These are phyloP conservation scores for Drosophila lacertosa DNA, from an alignment of 1,140 invertebrate species.

Conservation along the genomic window DNA sequence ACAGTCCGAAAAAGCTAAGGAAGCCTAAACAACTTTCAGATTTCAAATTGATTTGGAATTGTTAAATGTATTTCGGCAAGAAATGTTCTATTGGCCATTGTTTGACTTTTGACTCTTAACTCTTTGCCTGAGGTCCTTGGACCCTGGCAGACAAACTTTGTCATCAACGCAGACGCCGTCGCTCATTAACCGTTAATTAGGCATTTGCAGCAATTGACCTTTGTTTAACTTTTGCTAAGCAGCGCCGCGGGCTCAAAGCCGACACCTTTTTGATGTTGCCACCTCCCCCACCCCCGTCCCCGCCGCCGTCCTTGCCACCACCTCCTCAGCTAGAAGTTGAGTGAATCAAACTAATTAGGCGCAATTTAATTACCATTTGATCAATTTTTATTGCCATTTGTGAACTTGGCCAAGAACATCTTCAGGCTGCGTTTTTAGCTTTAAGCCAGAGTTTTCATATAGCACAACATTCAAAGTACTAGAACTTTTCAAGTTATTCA, in stretches of 20 bases:
- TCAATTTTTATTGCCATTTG: constrained; percentile 65
- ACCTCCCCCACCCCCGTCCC: too few relatives aligned
- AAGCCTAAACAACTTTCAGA: not conserved
- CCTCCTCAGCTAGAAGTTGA: not conserved
- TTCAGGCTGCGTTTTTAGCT: not conserved
- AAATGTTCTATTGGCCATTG: constrained; percentile 34
- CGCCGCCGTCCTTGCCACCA: too few relatives aligned
- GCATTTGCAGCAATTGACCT: constrained; percentile 54
- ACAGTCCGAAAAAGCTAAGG: too few relatives aligned
- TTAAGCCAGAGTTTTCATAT: not conserved
- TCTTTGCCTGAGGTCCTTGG: constrained; percentile 4
- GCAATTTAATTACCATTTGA: constrained; percentile 75
- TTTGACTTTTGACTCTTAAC: constrained; percentile 48
- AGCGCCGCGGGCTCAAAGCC: constrained; percentile 34
- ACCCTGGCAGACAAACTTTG: not conserved
- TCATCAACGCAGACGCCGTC: constrained; percentile 16
- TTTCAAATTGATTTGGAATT: not conserved
- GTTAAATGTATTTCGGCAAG: not conserved
- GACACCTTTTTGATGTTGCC: constrained; percentile 76
- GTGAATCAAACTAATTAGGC: constrained; percentile 74
- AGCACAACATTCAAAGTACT: constrained; percentile 39
- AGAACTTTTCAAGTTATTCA: constrained; percentile 52
- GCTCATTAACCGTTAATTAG: constrained; percentile 71
- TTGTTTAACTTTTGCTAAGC: constrained; percentile 42
- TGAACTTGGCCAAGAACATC: constrained; percentile 24